Evolutionary conservation across 2,797 vertebrate genomes (phyloP).

Genomic region (Malurus splendens): DNA sequence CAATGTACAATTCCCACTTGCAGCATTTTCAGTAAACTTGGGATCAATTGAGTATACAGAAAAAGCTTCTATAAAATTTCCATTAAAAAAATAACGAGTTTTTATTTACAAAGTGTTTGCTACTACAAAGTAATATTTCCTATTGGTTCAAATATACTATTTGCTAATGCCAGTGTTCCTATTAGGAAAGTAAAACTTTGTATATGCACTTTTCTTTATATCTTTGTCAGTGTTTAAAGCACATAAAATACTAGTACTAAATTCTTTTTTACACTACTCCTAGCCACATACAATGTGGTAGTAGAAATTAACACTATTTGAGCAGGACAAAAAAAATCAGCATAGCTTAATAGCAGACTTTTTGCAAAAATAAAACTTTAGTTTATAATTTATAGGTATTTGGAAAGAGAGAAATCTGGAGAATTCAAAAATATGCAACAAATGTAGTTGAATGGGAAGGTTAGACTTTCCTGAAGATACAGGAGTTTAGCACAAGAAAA

Average conservation of each 20-base stretch:
- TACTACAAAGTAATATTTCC: slow-evolving; percentile 68
- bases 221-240: slow-evolving; percentile 30
- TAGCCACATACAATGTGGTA: neutral
- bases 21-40: slow-evolving; percentile 65
- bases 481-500: neutral
- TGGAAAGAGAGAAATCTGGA: neutral
- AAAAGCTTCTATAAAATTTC: slow-evolving; percentile 75
- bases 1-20: neutral
- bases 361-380: slow-evolving; percentile 28
- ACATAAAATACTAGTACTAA: neutral
- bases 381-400: slow-evolving; percentile 9
- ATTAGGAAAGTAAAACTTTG: slow-evolving; percentile 43
- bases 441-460: neutral
- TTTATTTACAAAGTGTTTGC: slow-evolving; percentile 73
- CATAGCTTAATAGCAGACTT: neutral
- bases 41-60: slow-evolving; percentile 62
- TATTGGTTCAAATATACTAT: slow-evolving; percentile 43
- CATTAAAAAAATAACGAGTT: slow-evolving; percentile 72
- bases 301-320: slow-evolving; percentile 15
- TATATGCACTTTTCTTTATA: slow-evolving; percentile 8
- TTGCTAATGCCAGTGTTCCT: slow-evolving; percentile 47
- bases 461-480: neutral
- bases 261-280: neutral
- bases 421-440: neutral
- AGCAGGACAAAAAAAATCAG: neutral